Conservation (phyloP, 2,113 vertebrate species). For the Corythaixoides concolor region DNA sequence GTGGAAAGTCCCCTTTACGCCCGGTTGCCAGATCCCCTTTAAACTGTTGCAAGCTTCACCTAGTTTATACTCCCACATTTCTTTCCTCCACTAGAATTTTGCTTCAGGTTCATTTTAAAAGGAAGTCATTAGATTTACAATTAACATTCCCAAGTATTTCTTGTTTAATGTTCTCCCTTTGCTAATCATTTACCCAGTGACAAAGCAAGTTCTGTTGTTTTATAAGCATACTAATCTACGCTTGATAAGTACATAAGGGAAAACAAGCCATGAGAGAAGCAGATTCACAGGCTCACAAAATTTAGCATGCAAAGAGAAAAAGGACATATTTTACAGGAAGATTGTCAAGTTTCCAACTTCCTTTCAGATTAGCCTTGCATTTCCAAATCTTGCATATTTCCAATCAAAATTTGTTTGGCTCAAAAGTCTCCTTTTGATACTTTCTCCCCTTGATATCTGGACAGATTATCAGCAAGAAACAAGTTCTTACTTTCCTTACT, state of each 20-base stretch:
- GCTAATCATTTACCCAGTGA: neutral
- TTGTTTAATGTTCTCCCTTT: neutral
- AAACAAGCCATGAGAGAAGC: neutral
- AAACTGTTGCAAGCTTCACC: neutral
- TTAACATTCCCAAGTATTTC: constrained; percentile 16
- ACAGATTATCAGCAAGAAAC: neutral
- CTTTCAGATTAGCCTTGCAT: neutral
- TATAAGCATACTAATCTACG: neutral
- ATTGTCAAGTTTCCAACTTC: neutral
- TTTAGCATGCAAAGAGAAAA: neutral
- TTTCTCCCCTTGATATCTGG: neutral
- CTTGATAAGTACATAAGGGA: neutral
- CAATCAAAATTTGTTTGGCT: neutral
- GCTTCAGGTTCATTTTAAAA: constrained; percentile 12
- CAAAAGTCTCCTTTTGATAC: neutral
- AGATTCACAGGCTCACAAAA: neutral
- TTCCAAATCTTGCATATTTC: neutral
- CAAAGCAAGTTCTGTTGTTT: neutral
- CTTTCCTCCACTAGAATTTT: neutral
- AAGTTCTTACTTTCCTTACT: neutral
- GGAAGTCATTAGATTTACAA: constrained; percentile 16
- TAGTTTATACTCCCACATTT: neutral
- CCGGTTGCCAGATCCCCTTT: neutral
- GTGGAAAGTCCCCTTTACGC: neutral
- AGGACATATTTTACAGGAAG: neutral